Evolutionary conservation across 2,113 vertebrate genomes (phyloP), one percentile per base, ranked within the genome.

Genomic region (Zingel zingel): DNA sequence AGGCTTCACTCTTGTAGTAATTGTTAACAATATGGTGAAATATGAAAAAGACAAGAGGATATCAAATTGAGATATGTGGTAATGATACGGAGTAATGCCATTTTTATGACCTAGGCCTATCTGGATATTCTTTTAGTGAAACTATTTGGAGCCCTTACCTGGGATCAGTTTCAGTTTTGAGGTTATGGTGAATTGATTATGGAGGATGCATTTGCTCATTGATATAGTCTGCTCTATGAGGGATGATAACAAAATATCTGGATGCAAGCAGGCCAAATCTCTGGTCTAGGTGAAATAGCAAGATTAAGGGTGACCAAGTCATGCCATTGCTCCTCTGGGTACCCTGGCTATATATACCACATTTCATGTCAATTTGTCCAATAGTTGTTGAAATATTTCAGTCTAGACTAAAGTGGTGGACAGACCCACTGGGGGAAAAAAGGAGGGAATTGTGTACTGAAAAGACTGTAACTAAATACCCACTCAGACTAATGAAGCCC

Each of bases 91-190:
- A 65, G 19, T 19, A 6, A 36, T n/a, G 65, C 27, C 7, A 64
- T 53, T 83, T 56, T 2, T n/a, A 50, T 77, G 62, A 51, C 54
- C 62, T 36, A 19, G 16, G 36, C 15, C 33, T 39, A 61, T 75
- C 45, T 50, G 36, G 30, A 69, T 51, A 74, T 81, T 51, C 16
- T 56, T 48, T 79, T 79, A 57, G 73, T 59, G 1, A 61, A 82
- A 76, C 21, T 19, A 15, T 63, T 53, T 63, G 21, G 21, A 77
- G 23, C 68, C 48, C 56, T 78, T 15, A 58, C 4, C 47, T 10
- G 4, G 10, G 63, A 58, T 75, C 54, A 47, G 3, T 74, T 84
- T 79, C 59, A 47, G 0, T 48, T 53, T 64, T 69, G 51, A 10
- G 21, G 39, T 47, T 30, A 14, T 18, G 27, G 5, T 53, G 1